Evolutionary conservation across 2,797 vertebrate species (phyloP).

Genomic region (Bradypus variegatus): DNA sequence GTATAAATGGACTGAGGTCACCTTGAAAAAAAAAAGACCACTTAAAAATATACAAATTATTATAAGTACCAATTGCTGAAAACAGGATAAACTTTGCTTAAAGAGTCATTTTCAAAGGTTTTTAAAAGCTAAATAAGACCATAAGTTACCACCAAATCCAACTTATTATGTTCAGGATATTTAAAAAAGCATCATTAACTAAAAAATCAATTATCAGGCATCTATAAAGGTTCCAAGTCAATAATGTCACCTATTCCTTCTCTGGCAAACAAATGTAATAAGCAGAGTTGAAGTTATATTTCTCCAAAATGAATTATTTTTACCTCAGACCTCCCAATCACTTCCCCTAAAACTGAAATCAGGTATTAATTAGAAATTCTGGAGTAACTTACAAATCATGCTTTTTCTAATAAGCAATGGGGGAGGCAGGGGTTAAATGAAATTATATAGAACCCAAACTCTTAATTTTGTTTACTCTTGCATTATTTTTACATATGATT

Average conservation of each 20-base stretch:
- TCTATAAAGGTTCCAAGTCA: slow-evolving; percentile 31
- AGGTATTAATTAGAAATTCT: slow-evolving; percentile 11
- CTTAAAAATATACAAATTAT: slow-evolving; percentile 34
- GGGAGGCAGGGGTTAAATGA: slow-evolving; percentile 10
- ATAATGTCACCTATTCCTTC: slow-evolving; percentile 18
- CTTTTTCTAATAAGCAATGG: slow-evolving; percentile 33
- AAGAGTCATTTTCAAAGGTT: slow-evolving; percentile 19
- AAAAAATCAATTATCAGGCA: slow-evolving; percentile 30
- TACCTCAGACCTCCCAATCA: slow-evolving; percentile 2
- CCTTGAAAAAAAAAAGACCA: slow-evolving; percentile 29
- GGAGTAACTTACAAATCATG: slow-evolving; percentile 33
- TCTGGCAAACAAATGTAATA: slow-evolving; percentile 34
- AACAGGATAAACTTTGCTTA: slow-evolving; percentile 3
- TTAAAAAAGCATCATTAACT: slow-evolving; percentile 43
- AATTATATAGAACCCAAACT: slow-evolving; percentile 28
- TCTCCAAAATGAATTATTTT: slow-evolving; percentile 43
- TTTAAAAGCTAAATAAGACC: slow-evolving; percentile 4
- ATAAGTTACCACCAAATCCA: slow-evolving; percentile 36
- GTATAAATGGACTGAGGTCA: slow-evolving; percentile 47
- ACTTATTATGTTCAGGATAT: slow-evolving; percentile 28
- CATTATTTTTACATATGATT: slow-evolving; percentile 19
- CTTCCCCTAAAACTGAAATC: slow-evolving; percentile 35
- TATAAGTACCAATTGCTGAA: slow-evolving; percentile 36
- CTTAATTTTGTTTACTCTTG: slow-evolving; percentile 37
- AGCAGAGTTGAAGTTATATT: slow-evolving; percentile 35